phyloP scores from a whole-genome alignment of 2,888 invertebrate genomes.

The Plagodis dolabraria region DNA sequence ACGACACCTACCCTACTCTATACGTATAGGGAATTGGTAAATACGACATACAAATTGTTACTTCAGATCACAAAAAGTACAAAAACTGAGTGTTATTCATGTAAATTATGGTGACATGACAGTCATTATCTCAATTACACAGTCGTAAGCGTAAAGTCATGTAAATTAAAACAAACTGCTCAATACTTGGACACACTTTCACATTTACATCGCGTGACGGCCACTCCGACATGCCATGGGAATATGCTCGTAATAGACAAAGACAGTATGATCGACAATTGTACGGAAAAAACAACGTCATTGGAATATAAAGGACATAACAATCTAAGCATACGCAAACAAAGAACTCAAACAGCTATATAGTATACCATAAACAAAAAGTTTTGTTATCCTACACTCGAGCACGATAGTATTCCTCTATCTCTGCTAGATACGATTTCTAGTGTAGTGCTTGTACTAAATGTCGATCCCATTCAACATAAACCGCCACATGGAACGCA shows the following conservation, averaged over 20 bases:
- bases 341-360: slow-evolving; percentile 27
- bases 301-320: slow-evolving; percentile 26
- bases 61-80: background rate
- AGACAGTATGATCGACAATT: slow-evolving; percentile 30
- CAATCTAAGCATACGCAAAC: slow-evolving; percentile 27
- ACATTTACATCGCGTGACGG: slow-evolving; percentile 68
- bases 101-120: background rate
- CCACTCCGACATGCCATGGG: slow-evolving; percentile 42
- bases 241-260: slow-evolving; percentile 28
- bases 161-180: slow-evolving; percentile 43
- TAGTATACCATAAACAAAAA: slow-evolving; percentile 24
- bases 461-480: no score
- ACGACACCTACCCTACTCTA: no score
- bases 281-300: slow-evolving; percentile 14
- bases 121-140: background rate
- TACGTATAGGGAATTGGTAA: no score
- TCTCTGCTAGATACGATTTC: no score
- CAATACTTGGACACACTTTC: slow-evolving; percentile 58
- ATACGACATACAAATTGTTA: no score
- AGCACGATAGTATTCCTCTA: background rate
- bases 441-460: no score
- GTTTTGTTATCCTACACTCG: slow-evolving; percentile 11
- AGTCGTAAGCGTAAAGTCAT: slow-evolving; percentile 15
- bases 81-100: background rate
- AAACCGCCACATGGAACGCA: no score